These are phyloP conservation scores for Petrocephalus schoutedeni DNA, from an alignment of 2,797 vertebrate genomes.

Conservation along the genomic window DNA sequence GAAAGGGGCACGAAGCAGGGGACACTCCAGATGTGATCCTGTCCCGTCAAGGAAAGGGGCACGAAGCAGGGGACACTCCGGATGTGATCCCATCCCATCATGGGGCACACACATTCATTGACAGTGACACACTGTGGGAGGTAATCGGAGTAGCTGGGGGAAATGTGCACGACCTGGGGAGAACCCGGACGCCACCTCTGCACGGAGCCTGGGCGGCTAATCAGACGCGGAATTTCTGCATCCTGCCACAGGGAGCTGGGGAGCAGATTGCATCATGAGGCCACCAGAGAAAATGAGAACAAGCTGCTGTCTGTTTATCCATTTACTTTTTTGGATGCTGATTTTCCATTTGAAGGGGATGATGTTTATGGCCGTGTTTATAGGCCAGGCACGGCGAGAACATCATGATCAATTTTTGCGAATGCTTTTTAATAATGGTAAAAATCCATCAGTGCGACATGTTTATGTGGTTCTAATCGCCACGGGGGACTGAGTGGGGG, in stretches of 20 bases:
- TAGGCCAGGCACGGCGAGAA: not conserved
- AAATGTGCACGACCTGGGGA: not conserved
- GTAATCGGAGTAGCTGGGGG: not conserved
- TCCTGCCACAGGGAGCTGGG: not conserved
- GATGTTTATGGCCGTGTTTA: slow-evolving; percentile 7
- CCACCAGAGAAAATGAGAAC: slow-evolving; percentile 5
- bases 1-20: not conserved
- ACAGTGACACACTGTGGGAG: not conserved
- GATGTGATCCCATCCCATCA: too few species aligned
- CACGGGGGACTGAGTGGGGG: not conserved
- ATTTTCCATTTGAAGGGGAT: not conserved
- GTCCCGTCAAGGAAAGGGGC: not conserved
- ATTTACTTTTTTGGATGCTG: not conserved
- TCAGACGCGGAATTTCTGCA: not conserved
- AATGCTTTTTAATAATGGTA: not conserved
- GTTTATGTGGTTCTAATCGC: not conserved
- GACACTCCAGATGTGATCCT: not conserved
- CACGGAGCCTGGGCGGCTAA: not conserved
- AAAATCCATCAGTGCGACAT: slow-evolving; percentile 10
- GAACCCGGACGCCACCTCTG: not conserved
- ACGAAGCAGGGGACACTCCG: too few species aligned
- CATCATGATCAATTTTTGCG: not conserved
- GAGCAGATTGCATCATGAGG: not conserved
- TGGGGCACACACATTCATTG: not conserved
- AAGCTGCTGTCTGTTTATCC: not conserved